phyloP scores from a whole-genome alignment of 1,140 invertebrate species.

The Octopus sinensis region DNA sequence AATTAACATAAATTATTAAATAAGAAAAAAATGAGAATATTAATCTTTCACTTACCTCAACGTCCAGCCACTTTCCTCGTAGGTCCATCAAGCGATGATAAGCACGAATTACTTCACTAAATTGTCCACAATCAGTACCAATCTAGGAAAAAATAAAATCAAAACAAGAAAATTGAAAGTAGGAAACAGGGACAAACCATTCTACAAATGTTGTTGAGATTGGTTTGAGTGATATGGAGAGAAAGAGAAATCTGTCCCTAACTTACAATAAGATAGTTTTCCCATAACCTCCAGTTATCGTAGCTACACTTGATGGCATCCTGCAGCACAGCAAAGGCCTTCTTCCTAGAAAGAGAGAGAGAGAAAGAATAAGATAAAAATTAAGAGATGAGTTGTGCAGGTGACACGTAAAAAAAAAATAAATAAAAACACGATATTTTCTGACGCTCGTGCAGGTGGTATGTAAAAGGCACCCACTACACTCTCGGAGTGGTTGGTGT shows the following conservation, averaged over 20 bases:
- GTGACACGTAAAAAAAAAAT: no score
- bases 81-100: constrained; percentile 81
- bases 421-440: no score
- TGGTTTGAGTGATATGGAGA: not conserved
- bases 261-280: constrained; percentile 67
- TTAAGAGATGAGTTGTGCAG: no score
- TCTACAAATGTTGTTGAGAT: not conserved
- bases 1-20: not conserved
- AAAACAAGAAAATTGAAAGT: not conserved
- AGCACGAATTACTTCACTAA: constrained; percentile 71
- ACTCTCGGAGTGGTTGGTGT: no score
- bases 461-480: no score
- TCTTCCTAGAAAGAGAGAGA: constrained; percentile 45
- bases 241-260: not conserved
- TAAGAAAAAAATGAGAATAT: not conserved
- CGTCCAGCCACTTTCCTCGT: constrained; percentile 75
- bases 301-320: constrained; percentile 91
- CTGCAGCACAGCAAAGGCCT: constrained; percentile 67
- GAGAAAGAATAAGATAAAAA: constrained; percentile 4
- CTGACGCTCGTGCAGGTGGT: no score
- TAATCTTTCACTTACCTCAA: constrained; percentile 59
- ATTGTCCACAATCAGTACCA: constrained; percentile 56
- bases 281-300: constrained; percentile 96
- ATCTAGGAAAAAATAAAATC: constrained; percentile 37
- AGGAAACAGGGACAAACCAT: not conserved